A percentile compares a stretch with the other conserved stretches of the same genome.
Conservation (phyloP, 2,797 vertebrate genomes). For the Sebastes steindachneri region DNA sequence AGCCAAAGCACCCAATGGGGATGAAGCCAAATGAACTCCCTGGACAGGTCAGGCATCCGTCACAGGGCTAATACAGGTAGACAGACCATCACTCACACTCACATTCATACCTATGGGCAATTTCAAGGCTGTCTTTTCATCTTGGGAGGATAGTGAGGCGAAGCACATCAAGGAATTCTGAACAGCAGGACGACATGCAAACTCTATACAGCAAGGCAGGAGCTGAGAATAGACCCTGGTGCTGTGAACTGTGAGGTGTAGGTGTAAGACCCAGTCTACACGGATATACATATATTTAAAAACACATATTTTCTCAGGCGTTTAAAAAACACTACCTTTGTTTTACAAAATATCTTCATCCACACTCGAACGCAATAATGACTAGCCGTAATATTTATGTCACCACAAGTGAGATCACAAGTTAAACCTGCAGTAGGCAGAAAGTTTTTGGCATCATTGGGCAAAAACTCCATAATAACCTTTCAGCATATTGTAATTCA, state of each 20-base stretch:
- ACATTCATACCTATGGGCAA: slow-evolving; percentile 8
- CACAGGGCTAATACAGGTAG: slow-evolving; percentile 12
- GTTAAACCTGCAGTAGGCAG: too few species aligned
- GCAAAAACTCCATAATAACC: too few species aligned
- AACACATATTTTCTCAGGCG: too few species aligned
- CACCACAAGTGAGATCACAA: too few species aligned
- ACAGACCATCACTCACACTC: slow-evolving; percentile 27
- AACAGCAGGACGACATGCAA: slow-evolving; percentile 7
- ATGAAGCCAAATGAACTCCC: slow-evolving; percentile 1
- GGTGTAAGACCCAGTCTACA: too few species aligned
- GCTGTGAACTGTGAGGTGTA: not conserved
- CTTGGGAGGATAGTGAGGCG: not conserved
- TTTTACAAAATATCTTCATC: too few species aligned
- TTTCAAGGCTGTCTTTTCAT: slow-evolving; percentile 32
- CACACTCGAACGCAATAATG: too few species aligned
- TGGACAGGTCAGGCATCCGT: not conserved
- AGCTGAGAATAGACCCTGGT: not conserved
- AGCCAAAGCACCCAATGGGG: not conserved
- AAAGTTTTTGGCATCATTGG: too few species aligned
- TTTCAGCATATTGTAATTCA: too few species aligned
- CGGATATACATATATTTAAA: too few species aligned
- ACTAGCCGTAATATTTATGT: too few species aligned
- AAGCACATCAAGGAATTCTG: not conserved
- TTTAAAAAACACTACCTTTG: too few species aligned
- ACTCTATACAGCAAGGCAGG: not conserved